These are phyloP conservation scores for Trachymyrmex cornetzi DNA, from an alignment of 1,140 invertebrate species.

Conservation along the genomic window DNA sequence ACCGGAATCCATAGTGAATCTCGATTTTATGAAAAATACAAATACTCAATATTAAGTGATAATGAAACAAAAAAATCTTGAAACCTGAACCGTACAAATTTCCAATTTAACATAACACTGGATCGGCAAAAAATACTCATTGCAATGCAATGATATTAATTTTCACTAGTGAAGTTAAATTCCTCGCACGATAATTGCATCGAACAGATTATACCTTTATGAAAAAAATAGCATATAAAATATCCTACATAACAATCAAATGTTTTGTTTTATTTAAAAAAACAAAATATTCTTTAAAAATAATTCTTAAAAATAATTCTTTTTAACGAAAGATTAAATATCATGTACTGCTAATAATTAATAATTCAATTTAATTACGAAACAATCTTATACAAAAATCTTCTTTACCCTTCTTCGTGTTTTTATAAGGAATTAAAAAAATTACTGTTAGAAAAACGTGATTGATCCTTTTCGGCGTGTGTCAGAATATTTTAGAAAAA, in stretches of 20 bases:
- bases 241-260: background rate
- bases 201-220: background rate
- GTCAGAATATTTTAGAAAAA: slow-evolving; percentile 36
- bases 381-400: background rate
- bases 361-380: background rate
- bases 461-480: slow-evolving; percentile 36
- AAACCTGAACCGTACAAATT: background rate
- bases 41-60: background rate
- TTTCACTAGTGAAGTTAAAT: slow-evolving; percentile 8
- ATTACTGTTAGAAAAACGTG: background rate
- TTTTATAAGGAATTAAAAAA: background rate
- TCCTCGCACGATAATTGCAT: background rate
- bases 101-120: background rate
- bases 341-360: background rate
- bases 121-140: background rate
- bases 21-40: background rate
- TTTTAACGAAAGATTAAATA: background rate
- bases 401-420: background rate
- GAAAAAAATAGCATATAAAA: slow-evolving; percentile 5
- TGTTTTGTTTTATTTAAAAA: background rate
- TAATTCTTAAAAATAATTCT: background rate
- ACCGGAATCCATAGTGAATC: background rate
- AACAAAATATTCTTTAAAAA: background rate
- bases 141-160: slow-evolving; percentile 7
- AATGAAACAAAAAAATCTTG: background rate